Evolutionary conservation across 2,113 vertebrate genomes (phyloP).

Genomic region (Tyto alba): DNA sequence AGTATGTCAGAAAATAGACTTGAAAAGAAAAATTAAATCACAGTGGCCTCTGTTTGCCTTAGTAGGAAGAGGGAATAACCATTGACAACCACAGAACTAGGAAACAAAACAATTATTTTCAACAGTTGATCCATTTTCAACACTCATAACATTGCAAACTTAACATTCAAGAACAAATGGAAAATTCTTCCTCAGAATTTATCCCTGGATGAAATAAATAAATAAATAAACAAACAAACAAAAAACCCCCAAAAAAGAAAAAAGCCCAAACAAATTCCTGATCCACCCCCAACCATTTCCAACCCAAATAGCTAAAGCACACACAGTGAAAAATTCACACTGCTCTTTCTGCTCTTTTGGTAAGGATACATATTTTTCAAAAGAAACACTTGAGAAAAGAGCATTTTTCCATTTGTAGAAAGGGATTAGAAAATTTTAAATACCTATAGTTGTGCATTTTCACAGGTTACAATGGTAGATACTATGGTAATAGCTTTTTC

Average conservation of each 20-base stretch:
- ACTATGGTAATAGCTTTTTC: fast-evolving
- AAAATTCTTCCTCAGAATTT: neutral
- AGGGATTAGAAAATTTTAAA: neutral
- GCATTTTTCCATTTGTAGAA: neutral
- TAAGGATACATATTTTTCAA: neutral
- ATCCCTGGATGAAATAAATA: neutral
- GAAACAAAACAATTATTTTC: neutral
- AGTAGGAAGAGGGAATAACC: neutral
- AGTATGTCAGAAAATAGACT: neutral
- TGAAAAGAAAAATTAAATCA: neutral
- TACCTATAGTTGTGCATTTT: neutral
- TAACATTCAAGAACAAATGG: neutral
- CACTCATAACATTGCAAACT: neutral
- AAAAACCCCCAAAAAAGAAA: too few species aligned
- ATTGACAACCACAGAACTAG: neutral
- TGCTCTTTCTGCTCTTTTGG: neutral
- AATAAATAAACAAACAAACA: too few species aligned
- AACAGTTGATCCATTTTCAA: neutral
- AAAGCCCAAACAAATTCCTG: too few species aligned
- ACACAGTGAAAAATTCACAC: neutral
- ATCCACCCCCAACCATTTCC: neutral
- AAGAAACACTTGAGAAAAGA: neutral
- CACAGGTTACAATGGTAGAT: neutral
- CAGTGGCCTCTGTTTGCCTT: neutral
- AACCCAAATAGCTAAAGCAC: neutral